Conservation (phyloP, 2,797 vertebrate species). For the Danio albolineatus region DNA sequence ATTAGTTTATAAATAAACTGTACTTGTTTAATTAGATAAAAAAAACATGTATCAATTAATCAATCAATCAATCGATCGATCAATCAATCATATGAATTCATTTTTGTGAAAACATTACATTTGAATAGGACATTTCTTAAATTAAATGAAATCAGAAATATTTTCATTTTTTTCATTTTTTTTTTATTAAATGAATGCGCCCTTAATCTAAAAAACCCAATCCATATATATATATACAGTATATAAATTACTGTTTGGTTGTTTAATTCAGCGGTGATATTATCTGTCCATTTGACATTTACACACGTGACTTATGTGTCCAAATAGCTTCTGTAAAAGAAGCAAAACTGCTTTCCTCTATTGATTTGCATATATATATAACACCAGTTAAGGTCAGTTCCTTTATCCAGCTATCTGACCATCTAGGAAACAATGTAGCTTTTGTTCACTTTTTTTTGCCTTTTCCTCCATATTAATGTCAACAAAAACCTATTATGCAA, state of each 20-base stretch:
- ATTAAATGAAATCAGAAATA: no score
- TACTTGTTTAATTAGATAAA: background rate
- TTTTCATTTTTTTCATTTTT: no score
- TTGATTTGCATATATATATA: conserved; percentile 21
- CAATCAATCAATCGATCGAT: no score
- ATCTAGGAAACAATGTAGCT: conserved; percentile 6
- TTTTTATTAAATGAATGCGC: no score
- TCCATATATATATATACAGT: no score
- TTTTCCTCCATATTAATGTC: background rate
- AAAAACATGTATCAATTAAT: no score
- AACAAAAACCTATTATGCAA: background rate
- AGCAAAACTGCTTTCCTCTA: conserved; percentile 1
- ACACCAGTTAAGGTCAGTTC: background rate
- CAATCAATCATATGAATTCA: no score
- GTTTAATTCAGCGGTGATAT: background rate
- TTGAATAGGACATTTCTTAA: no score
- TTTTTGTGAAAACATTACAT: no score
- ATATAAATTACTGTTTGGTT: no score
- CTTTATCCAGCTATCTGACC: conserved; percentile 24
- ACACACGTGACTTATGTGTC: background rate
- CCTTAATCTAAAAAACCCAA: no score
- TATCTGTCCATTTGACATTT: background rate
- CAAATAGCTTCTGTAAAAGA: background rate
- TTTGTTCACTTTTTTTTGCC: background rate
- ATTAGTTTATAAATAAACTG: no score